Percentiles rank a stretch among this genome's conserved stretches.
phyloP scores from a whole-genome alignment of 1,140 invertebrate genomes.

The Stegodyphus mimosarum region DNA sequence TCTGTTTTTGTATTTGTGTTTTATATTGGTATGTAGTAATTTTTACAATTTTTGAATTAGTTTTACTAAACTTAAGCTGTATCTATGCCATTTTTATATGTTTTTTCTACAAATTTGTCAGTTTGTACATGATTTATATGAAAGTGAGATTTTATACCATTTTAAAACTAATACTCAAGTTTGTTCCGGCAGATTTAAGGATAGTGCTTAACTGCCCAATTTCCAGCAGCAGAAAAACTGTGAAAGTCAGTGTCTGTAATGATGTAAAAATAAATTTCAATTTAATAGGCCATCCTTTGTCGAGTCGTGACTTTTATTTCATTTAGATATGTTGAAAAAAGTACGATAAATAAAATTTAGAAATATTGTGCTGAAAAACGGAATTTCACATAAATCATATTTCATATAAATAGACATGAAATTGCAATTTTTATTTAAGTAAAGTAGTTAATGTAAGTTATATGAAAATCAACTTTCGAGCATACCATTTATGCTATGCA shows the following conservation, averaged over 20 bases:
- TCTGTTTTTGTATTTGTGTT: background rate
- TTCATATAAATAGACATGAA: too few species aligned
- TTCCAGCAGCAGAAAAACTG: background rate
- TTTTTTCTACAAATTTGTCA: conserved; percentile 48
- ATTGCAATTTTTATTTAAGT: too few species aligned
- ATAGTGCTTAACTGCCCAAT: background rate
- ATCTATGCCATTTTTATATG: conserved; percentile 4
- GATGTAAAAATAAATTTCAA: conserved; percentile 52
- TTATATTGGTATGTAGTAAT: background rate
- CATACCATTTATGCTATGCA: too few species aligned
- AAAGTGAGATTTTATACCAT: conserved; percentile 60
- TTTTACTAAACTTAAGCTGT: background rate
- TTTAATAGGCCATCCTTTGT: conserved; percentile 4
- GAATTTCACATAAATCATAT: too few species aligned
- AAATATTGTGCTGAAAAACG: too few species aligned
- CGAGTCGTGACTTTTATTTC: too few species aligned
- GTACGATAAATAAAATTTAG: too few species aligned
- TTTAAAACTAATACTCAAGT: conserved; percentile 38
- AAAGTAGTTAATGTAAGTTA: too few species aligned
- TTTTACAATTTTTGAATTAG: background rate
- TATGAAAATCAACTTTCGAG: too few species aligned
- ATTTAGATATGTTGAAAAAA: too few species aligned
- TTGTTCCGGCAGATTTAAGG: background rate
- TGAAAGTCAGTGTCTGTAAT: conserved; percentile 21
- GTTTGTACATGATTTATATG: conserved; percentile 57